phyloP scores from a whole-genome alignment of 2,113 vertebrate genomes.

The Emydura subglobosa region DNA sequence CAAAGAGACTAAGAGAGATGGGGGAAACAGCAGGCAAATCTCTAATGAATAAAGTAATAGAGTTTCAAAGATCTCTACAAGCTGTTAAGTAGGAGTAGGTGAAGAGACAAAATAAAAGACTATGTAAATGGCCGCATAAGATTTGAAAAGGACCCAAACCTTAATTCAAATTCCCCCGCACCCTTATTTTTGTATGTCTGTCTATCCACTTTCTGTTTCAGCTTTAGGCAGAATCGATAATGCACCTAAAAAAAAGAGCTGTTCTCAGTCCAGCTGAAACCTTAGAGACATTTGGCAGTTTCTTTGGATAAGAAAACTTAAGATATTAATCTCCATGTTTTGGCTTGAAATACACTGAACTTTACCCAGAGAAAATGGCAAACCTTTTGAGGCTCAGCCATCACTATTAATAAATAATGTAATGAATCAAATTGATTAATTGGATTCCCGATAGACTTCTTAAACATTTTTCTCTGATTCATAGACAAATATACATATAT shows the following conservation, averaged over 20 bases:
- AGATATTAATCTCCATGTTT: constrained; percentile 29
- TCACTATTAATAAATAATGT: constrained; percentile 31
- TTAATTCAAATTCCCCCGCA: not conserved
- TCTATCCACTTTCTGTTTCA: not conserved
- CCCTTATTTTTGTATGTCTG: no score
- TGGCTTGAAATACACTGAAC: constrained; percentile 28
- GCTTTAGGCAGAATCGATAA: not conserved
- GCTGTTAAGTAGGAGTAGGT: constrained; percentile 48
- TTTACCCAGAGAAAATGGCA: constrained; percentile 45
- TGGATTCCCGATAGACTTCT: constrained; percentile 23
- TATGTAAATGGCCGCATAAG: constrained; percentile 35
- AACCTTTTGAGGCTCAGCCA: constrained; percentile 47
- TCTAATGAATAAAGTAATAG: constrained; percentile 60
- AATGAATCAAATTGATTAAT: constrained; percentile 62
- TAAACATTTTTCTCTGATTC: constrained; percentile 41
- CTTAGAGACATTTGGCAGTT: not conserved
- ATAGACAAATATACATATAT: constrained; percentile 19
- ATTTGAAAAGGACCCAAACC: not conserved
- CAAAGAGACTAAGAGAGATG: not conserved
- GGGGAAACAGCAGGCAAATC: constrained; percentile 46
- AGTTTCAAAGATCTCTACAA: constrained; percentile 67
- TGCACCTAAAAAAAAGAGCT: not conserved
- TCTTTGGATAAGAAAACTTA: constrained; percentile 39
- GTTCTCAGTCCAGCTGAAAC: not conserved
- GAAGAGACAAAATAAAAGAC: constrained; percentile 28